These are phyloP conservation scores for Falco peregrinus DNA, from an alignment of 2,797 vertebrate genomes.

Conservation along the genomic window DNA sequence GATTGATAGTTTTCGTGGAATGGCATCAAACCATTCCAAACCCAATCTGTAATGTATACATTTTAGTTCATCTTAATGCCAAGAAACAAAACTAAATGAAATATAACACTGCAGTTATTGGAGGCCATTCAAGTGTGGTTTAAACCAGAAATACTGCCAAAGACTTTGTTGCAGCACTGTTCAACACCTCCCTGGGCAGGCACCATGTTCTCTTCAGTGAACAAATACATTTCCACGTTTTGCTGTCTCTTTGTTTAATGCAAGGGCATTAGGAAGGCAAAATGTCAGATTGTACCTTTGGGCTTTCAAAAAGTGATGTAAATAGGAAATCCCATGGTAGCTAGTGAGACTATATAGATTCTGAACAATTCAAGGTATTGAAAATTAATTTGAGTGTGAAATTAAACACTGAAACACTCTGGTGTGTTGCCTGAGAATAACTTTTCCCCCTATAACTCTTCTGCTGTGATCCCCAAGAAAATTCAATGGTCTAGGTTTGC, in stretches of 20 bases:
- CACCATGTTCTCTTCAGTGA: neutral
- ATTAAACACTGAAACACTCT: neutral
- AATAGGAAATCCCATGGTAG: neutral
- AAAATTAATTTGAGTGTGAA: neutral
- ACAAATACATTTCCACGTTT: neutral
- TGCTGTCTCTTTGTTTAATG: neutral
- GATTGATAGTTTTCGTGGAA: neutral
- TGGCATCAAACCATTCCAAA: neutral
- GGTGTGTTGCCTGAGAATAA: neutral
- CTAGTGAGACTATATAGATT: neutral
- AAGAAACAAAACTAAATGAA: constrained; percentile 23
- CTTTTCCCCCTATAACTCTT: neutral
- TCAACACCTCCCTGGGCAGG: neutral
- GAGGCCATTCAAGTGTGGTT: constrained; percentile 10
- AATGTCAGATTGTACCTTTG: neutral
- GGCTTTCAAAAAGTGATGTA: neutral
- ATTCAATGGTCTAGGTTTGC: neutral
- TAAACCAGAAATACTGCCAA: constrained; percentile 45
- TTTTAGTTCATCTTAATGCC: constrained; percentile 16
- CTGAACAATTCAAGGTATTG: neutral
- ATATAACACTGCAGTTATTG: neutral
- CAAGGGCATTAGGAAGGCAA: neutral
- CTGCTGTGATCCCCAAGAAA: neutral
- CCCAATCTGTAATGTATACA: neutral
- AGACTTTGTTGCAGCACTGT: neutral